A percentile compares a stretch with the other conserved stretches of the same genome.
phyloP scores from a whole-genome alignment of 1,140 invertebrate species.

The Conus betulinus region DNA sequence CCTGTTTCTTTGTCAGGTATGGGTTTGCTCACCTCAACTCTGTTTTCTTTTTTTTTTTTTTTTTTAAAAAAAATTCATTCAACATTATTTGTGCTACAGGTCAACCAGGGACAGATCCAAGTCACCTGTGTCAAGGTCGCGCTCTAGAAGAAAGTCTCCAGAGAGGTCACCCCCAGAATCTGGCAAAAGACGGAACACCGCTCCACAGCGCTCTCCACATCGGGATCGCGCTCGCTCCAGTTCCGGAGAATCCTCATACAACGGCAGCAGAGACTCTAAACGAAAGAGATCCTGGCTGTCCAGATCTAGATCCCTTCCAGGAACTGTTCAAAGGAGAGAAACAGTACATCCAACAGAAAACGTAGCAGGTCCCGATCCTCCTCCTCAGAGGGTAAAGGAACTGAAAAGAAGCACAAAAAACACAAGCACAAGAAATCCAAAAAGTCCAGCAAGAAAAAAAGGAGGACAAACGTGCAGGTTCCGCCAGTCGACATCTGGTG shows the following conservation, averaged over 20 bases:
- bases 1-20: no score
- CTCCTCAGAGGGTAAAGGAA: not conserved
- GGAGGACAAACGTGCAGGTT: not conserved
- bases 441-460: constrained; percentile 22
- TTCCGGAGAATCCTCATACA: constrained; percentile 31
- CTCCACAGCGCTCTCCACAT: not conserved
- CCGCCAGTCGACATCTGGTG: not conserved
- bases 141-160: constrained; percentile 12
- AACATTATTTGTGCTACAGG: not conserved
- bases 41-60: no score
- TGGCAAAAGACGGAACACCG: not conserved
- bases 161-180: not conserved
- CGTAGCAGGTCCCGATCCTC: not conserved
- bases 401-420: constrained; percentile 8
- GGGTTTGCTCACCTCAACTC: no score
- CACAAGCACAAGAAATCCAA: constrained; percentile 32
- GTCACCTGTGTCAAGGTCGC: not conserved
- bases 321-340: not conserved
- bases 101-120: not conserved
- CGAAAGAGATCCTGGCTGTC: constrained; percentile 12
- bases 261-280: not conserved
- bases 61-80: no score
- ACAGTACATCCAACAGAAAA: not conserved
- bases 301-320: constrained; percentile 34
- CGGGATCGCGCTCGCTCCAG: constrained; percentile 10